Conservation (phyloP, 2,888 invertebrate genomes). For the Clostera curtula region DNA sequence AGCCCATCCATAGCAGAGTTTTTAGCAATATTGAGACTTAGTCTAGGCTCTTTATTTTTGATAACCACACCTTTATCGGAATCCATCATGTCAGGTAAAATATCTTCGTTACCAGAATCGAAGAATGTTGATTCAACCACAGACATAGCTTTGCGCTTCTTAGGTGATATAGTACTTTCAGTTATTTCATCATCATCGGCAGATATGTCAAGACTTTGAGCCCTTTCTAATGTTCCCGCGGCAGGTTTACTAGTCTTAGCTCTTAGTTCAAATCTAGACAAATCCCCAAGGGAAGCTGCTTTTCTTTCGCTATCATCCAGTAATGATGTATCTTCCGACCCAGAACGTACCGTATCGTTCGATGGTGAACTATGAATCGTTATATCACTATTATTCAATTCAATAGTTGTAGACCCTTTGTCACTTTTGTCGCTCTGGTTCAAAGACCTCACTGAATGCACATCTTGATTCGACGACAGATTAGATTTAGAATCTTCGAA, state of each 20-base stretch:
- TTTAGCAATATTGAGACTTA: slow-evolving; percentile 69
- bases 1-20: slow-evolving; percentile 77
- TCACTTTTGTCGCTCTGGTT: slow-evolving; percentile 68
- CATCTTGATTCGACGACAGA: slow-evolving; percentile 62
- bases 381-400: slow-evolving; percentile 83
- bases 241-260: slow-evolving; percentile 60
- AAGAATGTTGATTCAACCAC: slow-evolving; percentile 65
- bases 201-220: slow-evolving; percentile 86
- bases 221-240: slow-evolving; percentile 80
- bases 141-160: slow-evolving; percentile 80
- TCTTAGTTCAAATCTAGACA: slow-evolving; percentile 78
- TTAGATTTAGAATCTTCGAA: slow-evolving; percentile 66
- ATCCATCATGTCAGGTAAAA: slow-evolving; percentile 60
- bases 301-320: slow-evolving; percentile 79
- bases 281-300: slow-evolving; percentile 86
- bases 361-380: slow-evolving; percentile 82
- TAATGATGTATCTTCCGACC: slow-evolving; percentile 61
- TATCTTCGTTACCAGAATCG: slow-evolving; percentile 55
- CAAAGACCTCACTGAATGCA: slow-evolving; percentile 57
- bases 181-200: slow-evolving; percentile 63
- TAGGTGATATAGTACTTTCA: slow-evolving; percentile 65
- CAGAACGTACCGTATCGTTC: slow-evolving; percentile 61
- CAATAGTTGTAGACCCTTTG: slow-evolving; percentile 78
- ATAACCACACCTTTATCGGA: slow-evolving; percentile 45
- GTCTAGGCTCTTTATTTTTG: slow-evolving; percentile 74